Conservation (phyloP, 2,113 vertebrate species). For the Procapra przewalskii region DNA sequence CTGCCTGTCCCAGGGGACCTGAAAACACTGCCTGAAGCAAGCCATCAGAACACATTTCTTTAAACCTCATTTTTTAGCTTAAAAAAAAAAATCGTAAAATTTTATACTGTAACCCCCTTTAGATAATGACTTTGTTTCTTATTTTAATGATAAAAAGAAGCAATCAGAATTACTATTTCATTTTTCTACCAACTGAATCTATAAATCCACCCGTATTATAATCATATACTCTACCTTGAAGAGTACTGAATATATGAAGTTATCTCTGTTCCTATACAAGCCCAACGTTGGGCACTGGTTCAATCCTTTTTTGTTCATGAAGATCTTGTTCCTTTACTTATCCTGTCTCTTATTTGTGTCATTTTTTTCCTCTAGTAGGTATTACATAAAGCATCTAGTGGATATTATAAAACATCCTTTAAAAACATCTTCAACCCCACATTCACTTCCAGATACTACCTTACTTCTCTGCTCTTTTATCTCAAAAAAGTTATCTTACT, state of each 20-base stretch:
- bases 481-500: background rate
- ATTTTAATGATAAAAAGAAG: background rate
- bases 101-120: background rate
- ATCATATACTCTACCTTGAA: background rate
- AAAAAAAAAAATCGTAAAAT: background rate
- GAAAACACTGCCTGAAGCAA: background rate
- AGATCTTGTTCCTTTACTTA: background rate
- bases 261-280: background rate
- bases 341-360: background rate
- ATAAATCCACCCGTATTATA: background rate
- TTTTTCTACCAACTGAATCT: constrained; percentile 11
- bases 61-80: constrained; percentile 10
- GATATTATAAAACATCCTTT: background rate
- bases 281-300: background rate
- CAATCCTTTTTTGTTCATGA: background rate
- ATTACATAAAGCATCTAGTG: background rate
- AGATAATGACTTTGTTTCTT: background rate
- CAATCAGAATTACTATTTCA: background rate
- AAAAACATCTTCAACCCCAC: background rate
- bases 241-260: background rate
- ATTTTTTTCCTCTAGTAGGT: background rate
- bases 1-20: background rate
- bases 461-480: background rate
- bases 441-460: background rate
- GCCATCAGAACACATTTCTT: background rate